phyloP scores from a whole-genome alignment of 2,888 invertebrate species.

The Euproctis similis region DNA sequence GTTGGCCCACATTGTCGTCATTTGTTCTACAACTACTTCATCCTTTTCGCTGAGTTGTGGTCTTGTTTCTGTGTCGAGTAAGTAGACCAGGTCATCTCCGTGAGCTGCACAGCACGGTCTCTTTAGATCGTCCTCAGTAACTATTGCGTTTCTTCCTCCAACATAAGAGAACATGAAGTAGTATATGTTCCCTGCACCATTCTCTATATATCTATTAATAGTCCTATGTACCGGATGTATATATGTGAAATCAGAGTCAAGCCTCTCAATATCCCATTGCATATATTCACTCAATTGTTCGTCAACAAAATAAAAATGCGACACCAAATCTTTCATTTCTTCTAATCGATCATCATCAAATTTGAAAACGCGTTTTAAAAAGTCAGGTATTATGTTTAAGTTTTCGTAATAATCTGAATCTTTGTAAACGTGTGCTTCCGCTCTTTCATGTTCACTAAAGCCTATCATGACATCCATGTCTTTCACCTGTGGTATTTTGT shows the following conservation, averaged over 20 bases:
- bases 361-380: slow-evolving; percentile 16
- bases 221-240: slow-evolving; percentile 33
- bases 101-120: slow-evolving; percentile 29
- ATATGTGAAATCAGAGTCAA: slow-evolving; percentile 37
- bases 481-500: slow-evolving; percentile 1
- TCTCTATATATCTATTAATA: slow-evolving; percentile 27
- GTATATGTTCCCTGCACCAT: slow-evolving; percentile 27
- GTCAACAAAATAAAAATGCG: slow-evolving; percentile 39
- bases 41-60: slow-evolving; percentile 26
- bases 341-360: slow-evolving; percentile 12
- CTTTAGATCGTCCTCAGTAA: slow-evolving; percentile 16
- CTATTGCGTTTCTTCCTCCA: slow-evolving; percentile 10
- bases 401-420: slow-evolving; percentile 17
- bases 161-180: slow-evolving; percentile 42
- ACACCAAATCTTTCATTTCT: slow-evolving; percentile 20
- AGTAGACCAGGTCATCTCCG: slow-evolving; percentile 42
- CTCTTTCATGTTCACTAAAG: slow-evolving; percentile 24
- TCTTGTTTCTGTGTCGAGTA: slow-evolving; percentile 31
- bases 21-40: slow-evolving; percentile 36
- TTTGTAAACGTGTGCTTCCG: slow-evolving; percentile 7
- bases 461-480: slow-evolving; percentile 4
- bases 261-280: slow-evolving; percentile 25
- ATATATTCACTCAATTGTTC: slow-evolving; percentile 15
- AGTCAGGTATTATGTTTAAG: slow-evolving; percentile 14
- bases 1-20: slow-evolving; percentile 56